Conservation (phyloP, 2,113 vertebrate species). For the Prunella fulvescens region DNA sequence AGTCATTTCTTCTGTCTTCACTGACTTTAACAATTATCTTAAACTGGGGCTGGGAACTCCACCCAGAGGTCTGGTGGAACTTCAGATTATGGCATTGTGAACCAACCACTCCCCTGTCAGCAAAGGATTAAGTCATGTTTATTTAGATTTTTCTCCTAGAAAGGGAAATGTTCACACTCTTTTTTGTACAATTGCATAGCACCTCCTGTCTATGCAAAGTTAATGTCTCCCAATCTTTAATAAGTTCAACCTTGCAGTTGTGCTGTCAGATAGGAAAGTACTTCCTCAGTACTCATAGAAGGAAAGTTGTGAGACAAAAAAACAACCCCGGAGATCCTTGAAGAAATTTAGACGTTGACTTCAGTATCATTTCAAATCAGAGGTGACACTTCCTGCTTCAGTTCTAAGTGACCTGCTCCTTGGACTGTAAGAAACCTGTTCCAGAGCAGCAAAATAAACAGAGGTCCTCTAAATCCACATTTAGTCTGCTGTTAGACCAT, state of each 20-base stretch:
- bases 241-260: background rate
- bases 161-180: background rate
- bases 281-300: background rate
- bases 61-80: background rate
- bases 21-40: background rate
- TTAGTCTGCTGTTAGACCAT: background rate
- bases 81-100: background rate
- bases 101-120: background rate
- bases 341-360: background rate
- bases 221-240: background rate
- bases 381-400: background rate
- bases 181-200: background rate
- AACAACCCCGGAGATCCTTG: background rate
- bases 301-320: background rate
- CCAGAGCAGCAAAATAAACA: background rate
- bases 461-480: background rate
- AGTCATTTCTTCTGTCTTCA: background rate
- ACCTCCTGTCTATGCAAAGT: background rate
- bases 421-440: background rate
- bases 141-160: background rate
- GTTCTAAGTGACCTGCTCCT: background rate
- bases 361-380: background rate
- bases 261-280: background rate
- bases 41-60: background rate
- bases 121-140: rapidly evolving